Conservation (phyloP, 2,797 vertebrate species). For the Lophius americanus region DNA sequence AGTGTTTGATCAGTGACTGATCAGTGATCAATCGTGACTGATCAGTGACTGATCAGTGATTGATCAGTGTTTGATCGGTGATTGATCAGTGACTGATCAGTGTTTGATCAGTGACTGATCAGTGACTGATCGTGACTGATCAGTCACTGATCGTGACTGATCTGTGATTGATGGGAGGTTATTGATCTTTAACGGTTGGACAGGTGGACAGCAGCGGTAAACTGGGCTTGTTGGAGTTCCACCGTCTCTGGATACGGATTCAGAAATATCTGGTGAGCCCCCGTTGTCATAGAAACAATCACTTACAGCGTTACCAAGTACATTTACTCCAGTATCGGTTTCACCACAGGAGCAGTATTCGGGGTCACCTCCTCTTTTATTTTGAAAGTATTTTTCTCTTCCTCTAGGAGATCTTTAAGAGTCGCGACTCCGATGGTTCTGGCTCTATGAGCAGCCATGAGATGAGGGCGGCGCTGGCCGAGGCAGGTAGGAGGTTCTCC, state of each 20-base stretch:
- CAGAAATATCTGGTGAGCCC: slow-evolving; percentile 71
- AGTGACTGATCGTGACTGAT: too few relatives aligned
- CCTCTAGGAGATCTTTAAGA: slow-evolving; percentile 68
- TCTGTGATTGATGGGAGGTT: too few relatives aligned
- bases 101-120: too few relatives aligned
- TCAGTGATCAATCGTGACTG: too few relatives aligned
- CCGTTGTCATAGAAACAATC: background rate
- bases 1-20: too few relatives aligned
- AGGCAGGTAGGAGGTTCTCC: slow-evolving; percentile 53
- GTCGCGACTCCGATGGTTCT: slow-evolving; percentile 60
- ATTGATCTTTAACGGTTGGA: slow-evolving; percentile 31
- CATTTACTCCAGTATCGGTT: background rate
- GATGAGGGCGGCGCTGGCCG: slow-evolving; percentile 59
- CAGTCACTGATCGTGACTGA: too few relatives aligned
- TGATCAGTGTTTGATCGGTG: too few relatives aligned
- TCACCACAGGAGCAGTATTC: too few relatives aligned
- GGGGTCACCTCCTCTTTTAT: too few relatives aligned
- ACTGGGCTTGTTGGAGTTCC: slow-evolving; percentile 76
- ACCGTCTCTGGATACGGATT: slow-evolving; percentile 70
- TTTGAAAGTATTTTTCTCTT: background rate
- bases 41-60: too few relatives aligned
- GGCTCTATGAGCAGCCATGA: slow-evolving; percentile 78
- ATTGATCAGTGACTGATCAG: too few relatives aligned
- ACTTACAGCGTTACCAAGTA: background rate
- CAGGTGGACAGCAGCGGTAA: slow-evolving; percentile 67